These are phyloP conservation scores for Agrypnus murinus DNA, from an alignment of 2,888 invertebrate genomes.

Conservation along the genomic window DNA sequence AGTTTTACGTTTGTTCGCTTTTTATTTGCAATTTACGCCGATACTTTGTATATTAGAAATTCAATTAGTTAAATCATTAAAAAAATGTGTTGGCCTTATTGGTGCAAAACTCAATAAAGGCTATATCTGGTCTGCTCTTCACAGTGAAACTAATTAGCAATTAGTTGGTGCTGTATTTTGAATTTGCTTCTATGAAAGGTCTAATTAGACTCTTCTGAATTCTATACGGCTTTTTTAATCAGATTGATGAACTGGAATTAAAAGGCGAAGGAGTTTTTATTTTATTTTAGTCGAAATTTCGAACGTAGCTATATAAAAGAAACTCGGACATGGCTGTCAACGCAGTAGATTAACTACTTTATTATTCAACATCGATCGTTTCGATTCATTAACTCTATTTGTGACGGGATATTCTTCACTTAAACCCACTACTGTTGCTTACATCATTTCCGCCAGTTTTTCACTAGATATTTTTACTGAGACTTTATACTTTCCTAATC, in stretches of 20 bases:
- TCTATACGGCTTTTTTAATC: constrained; percentile 31
- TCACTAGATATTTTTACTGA: constrained; percentile 37
- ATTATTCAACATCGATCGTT: constrained; percentile 59
- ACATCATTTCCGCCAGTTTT: constrained; percentile 44
- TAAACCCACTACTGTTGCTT: constrained; percentile 40
- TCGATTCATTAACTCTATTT: constrained; percentile 58
- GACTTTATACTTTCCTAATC: constrained; percentile 2
- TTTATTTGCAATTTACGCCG: constrained; percentile 29
- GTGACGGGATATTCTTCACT: constrained; percentile 49
- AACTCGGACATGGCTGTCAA: constrained; percentile 51
- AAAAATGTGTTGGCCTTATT: constrained; percentile 1
- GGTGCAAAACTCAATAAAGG: not conserved
- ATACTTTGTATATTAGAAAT: not conserved
- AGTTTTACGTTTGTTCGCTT: constrained; percentile 42
- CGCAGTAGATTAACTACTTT: constrained; percentile 58
- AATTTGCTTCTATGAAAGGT: constrained; percentile 32
- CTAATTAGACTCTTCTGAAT: constrained; percentile 36
- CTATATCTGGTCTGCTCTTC: not conserved
- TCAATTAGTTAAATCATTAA: constrained; percentile 29
- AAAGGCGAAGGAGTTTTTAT: constrained; percentile 40
- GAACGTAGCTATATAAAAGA: constrained; percentile 29
- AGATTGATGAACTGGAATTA: constrained; percentile 46
- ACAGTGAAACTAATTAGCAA: constrained; percentile 40
- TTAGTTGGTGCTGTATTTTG: constrained; percentile 21
- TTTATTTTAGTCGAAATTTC: constrained; percentile 33